These are phyloP conservation scores for Ceramica pisi DNA, from an alignment of 2,888 invertebrate species.

Conservation along the genomic window DNA sequence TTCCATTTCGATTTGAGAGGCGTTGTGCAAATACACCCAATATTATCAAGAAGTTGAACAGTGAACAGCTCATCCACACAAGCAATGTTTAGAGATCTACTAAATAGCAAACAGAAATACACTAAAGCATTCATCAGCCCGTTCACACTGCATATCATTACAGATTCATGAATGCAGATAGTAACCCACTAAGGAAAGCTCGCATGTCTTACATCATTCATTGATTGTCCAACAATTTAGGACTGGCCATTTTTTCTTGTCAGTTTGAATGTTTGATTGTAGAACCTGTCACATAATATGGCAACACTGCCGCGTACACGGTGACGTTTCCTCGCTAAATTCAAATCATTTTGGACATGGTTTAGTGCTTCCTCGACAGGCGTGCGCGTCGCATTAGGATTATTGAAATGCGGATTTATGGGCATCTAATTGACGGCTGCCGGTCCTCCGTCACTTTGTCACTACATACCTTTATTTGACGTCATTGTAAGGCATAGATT, in stretches of 20 bases:
- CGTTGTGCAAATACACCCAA: neutral
- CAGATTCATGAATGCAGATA: slow-evolving; percentile 18
- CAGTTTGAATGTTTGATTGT: slow-evolving; percentile 39
- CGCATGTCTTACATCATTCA: slow-evolving; percentile 41
- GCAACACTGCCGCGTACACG: slow-evolving; percentile 58
- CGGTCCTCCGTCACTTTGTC: slow-evolving; percentile 45
- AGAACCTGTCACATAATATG: slow-evolving; percentile 52
- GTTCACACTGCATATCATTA: slow-evolving; percentile 25
- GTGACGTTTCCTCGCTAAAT: slow-evolving; percentile 79
- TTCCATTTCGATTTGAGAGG: neutral
- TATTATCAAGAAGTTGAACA: neutral
- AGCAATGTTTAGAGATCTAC: neutral
- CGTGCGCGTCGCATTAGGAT: slow-evolving; percentile 63
- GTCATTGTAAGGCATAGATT: slow-evolving; percentile 52
- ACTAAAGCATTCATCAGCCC: slow-evolving; percentile 25
- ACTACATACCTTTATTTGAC: slow-evolving; percentile 60
- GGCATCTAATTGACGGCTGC: slow-evolving; percentile 64
- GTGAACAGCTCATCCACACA: neutral
- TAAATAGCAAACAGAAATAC: slow-evolving; percentile 13
- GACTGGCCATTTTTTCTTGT: slow-evolving; percentile 30
- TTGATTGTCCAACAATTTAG: slow-evolving; percentile 36
- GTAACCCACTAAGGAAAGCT: slow-evolving; percentile 35
- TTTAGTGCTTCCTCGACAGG: slow-evolving; percentile 75
- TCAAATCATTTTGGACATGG: slow-evolving; percentile 69
- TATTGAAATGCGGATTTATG: slow-evolving; percentile 68